Percentiles rank a stretch among this genome's conserved stretches.
These are phyloP conservation scores for Eutolmus rufibarbis DNA, from an alignment of 2,888 invertebrate species.

Conservation along the genomic window DNA sequence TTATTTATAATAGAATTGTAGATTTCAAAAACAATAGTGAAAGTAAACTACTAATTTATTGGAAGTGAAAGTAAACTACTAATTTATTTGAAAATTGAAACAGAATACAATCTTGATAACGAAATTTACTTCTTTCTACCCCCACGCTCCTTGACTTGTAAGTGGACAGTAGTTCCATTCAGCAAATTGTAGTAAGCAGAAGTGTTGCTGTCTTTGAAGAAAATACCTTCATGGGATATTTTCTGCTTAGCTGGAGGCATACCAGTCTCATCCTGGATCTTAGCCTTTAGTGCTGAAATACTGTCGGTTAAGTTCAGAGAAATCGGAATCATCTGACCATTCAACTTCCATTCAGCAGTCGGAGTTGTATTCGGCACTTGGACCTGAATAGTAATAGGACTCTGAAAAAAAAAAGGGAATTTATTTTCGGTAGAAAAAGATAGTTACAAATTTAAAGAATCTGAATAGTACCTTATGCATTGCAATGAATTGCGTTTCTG, in stretches of 20 bases:
- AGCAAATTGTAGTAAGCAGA: constrained; percentile 95
- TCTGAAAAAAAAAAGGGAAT: constrained; percentile 54
- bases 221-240: constrained; percentile 94
- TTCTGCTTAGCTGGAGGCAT: constrained; percentile 98
- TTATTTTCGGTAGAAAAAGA: no score
- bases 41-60: no score
- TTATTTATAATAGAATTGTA: no score
- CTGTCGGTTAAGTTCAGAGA: constrained; percentile 79
- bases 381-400: constrained; percentile 82
- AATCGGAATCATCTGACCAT: constrained; percentile 85
- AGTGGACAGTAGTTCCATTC: constrained; percentile 81
- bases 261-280: constrained; percentile 82
- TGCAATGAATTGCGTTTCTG: constrained; percentile 82
- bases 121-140: constrained; percentile 88
- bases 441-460: no score
- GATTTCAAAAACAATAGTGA: no score
- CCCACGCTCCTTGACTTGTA: constrained; percentile 96
- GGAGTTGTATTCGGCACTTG: constrained; percentile 84
- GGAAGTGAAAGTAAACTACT: no score
- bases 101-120: background rate
- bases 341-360: constrained; percentile 93
- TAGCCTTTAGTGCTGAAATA: constrained; percentile 86
- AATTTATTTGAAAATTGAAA: background rate
- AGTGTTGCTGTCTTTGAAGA: constrained; percentile 95
- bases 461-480: constrained; percentile 64